Evolutionary conservation across 2,113 vertebrate genomes (phyloP).

Genomic region (Xenus cinereus): DNA sequence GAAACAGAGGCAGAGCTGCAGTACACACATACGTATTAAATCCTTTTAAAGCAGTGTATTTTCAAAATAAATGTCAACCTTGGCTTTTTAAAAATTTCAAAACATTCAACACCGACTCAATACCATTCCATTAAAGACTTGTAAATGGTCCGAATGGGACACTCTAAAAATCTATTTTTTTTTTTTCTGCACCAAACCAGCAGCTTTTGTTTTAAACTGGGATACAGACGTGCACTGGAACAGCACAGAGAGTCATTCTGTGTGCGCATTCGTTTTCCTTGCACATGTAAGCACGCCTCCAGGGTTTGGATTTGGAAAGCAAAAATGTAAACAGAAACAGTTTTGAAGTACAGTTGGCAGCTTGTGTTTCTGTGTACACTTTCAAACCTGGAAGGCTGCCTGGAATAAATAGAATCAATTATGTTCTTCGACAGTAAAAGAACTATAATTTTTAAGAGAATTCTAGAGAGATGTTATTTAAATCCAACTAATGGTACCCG

Average conservation of each 20-base stretch:
- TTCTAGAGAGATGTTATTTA: background rate
- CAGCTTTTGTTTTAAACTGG: background rate
- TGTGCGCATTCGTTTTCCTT: background rate
- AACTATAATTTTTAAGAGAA: slow-evolving; percentile 20
- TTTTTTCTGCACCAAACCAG: background rate
- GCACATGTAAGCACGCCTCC: slow-evolving; percentile 47
- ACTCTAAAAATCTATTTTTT: background rate
- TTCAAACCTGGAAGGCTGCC: slow-evolving; percentile 52
- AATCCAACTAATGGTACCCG: background rate
- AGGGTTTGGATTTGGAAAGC: slow-evolving; percentile 57
- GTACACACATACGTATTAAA: background rate
- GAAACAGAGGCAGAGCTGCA: background rate
- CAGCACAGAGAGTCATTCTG: background rate
- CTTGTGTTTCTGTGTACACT: slow-evolving; percentile 55
- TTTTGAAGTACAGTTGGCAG: slow-evolving; percentile 57
- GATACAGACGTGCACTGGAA: background rate
- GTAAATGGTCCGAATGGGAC: background rate
- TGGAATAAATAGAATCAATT: slow-evolving; percentile 50
- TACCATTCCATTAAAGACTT: background rate
- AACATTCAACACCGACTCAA: background rate
- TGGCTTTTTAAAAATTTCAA: background rate
- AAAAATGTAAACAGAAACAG: slow-evolving; percentile 54
- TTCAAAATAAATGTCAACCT: background rate
- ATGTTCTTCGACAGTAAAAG: slow-evolving; percentile 34
- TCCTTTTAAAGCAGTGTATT: background rate